Evolutionary conservation across 2,888 invertebrate species (phyloP).

Genomic region (Seira sanloemensis): DNA sequence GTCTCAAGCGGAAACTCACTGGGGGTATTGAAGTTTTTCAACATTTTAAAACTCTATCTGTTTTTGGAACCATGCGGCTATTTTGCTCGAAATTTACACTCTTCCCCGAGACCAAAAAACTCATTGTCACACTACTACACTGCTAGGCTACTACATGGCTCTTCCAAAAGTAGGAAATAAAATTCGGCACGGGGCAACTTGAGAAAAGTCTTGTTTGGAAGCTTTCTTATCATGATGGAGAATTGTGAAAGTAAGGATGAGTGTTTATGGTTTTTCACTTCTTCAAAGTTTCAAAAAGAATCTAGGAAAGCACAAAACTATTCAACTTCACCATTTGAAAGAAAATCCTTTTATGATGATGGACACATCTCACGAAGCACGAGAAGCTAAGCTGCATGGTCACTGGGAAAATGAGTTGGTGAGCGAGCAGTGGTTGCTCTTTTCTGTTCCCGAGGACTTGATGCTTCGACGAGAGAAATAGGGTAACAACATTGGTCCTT

Average conservation of each 20-base stretch:
- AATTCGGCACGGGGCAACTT: not conserved
- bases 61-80: too few relatives aligned
- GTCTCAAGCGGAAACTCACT: not conserved
- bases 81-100: not conserved
- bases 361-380: not conserved
- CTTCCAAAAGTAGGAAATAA: too few relatives aligned
- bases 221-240: too few relatives aligned
- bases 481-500: slow-evolving; percentile 10
- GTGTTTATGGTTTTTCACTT: too few relatives aligned
- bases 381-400: not conserved
- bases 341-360: not conserved
- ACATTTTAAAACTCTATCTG: too few relatives aligned
- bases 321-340: not conserved
- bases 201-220: not conserved
- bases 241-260: too few relatives aligned
- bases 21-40: not conserved
- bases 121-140: too few relatives aligned
- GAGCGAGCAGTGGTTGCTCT: not conserved
- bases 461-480: slow-evolving; percentile 6
- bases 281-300: too few relatives aligned
- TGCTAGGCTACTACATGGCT: too few relatives aligned
- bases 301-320: not conserved
- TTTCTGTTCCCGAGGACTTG: not conserved
- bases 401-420: not conserved
- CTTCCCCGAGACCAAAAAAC: too few relatives aligned